phyloP scores from a whole-genome alignment of 2,113 vertebrate species.

The Centropus unirufus region DNA sequence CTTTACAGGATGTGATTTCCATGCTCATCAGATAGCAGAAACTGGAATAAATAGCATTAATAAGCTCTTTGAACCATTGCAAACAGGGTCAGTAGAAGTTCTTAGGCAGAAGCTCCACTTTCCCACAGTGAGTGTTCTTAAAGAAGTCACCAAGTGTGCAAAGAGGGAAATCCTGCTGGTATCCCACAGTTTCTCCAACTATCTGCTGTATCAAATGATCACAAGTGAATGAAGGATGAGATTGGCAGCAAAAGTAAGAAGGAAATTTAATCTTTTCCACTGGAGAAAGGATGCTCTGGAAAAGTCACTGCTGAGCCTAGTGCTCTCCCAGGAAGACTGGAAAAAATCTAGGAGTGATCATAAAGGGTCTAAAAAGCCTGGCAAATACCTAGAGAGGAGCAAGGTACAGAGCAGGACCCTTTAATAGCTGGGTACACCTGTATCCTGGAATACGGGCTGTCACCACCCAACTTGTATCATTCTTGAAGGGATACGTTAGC shows the following conservation, averaged over 20 bases:
- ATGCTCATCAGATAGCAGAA: slow-evolving; percentile 8
- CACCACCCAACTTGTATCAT: neutral
- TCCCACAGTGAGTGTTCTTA: neutral
- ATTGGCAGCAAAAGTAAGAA: neutral
- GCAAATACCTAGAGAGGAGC: neutral
- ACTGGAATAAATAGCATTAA: slow-evolving; percentile 37
- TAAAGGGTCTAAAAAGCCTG: neutral
- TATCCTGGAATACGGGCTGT: neutral
- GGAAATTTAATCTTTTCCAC: neutral
- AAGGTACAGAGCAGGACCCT: neutral
- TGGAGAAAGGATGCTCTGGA: neutral
- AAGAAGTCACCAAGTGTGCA: neutral
- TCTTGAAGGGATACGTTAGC: neutral
- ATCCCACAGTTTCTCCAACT: neutral
- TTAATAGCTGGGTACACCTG: neutral
- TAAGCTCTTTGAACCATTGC: neutral
- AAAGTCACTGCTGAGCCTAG: neutral
- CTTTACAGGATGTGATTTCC: slow-evolving; percentile 45
- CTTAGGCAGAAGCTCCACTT: neutral
- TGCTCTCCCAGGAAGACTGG: neutral
- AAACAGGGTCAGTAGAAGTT: neutral
- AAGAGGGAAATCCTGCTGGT: neutral
- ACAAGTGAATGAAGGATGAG: neutral
- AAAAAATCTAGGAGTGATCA: neutral
- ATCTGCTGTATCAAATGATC: neutral